Percentiles rank a stretch among this genome's conserved stretches.
These are phyloP conservation scores for Acrocephalus scirpaceus DNA, from an alignment of 2,797 vertebrate genomes.

Conservation along the genomic window DNA sequence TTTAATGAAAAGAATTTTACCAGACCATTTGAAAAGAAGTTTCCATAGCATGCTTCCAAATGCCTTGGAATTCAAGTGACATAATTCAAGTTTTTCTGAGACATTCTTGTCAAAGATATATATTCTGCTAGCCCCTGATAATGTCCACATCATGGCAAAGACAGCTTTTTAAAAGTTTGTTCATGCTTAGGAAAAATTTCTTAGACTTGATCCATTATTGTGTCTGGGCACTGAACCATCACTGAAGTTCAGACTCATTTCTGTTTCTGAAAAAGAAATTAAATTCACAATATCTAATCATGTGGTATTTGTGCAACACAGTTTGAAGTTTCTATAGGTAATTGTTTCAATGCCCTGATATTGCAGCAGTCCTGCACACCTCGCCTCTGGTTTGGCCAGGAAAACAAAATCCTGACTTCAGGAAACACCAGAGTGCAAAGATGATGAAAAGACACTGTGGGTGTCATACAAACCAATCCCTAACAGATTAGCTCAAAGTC, in stretches of 20 bases:
- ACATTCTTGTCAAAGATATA: background rate
- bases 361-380: background rate
- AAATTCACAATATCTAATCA: background rate
- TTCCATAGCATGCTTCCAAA: background rate
- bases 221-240: background rate
- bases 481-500: background rate
- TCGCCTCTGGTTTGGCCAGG: background rate
- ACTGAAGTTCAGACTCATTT: background rate
- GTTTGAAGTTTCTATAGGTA: background rate
- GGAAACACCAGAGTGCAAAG: background rate
- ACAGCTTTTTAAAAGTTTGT: background rate
- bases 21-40: background rate
- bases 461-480: background rate
- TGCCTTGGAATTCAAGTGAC: background rate
- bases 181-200: background rate
- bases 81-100: background rate
- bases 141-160: background rate
- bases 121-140: background rate
- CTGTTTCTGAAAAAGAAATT: background rate
- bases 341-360: background rate
- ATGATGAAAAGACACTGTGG: background rate
- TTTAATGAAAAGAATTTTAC: background rate
- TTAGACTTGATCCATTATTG: background rate
- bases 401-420: background rate
- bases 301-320: background rate